Conservation (phyloP, 2,113 vertebrate genomes). For the Galemys pyrenaicus region DNA sequence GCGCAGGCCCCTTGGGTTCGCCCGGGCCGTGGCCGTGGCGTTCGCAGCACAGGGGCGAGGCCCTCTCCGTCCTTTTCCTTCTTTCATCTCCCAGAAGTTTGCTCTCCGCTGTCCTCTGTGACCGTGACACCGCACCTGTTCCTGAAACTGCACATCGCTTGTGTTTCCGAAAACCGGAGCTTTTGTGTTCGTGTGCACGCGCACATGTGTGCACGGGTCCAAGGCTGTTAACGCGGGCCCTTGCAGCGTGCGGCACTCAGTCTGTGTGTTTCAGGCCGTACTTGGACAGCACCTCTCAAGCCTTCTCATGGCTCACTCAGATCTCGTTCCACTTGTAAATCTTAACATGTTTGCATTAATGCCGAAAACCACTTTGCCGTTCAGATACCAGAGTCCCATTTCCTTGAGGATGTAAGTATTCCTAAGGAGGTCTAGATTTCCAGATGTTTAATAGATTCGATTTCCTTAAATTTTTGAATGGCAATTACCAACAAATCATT, state of each 20-base stretch:
- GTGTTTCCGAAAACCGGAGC: neutral
- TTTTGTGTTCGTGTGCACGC: no score
- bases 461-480: neutral
- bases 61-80: neutral
- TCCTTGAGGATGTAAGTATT: neutral
- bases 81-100: neutral
- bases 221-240: neutral
- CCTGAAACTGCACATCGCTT: neutral
- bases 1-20: neutral
- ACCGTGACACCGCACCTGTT: neutral
- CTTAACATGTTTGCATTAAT: slow-evolving; percentile 1
- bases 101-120: neutral
- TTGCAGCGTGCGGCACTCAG: neutral
- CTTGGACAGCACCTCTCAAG: neutral
- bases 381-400: slow-evolving; percentile 13
- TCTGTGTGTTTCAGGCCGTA: neutral
- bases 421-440: neutral
- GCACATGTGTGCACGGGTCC: neutral
- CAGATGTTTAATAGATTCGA: neutral
- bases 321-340: slow-evolving; percentile 3
- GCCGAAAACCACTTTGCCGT: neutral
- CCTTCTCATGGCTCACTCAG: neutral
- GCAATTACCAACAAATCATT: neutral
- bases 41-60: neutral
- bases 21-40: neutral